Conservation (phyloP, 2,888 invertebrate genomes). For the Cheilosia scutellata region DNA sequence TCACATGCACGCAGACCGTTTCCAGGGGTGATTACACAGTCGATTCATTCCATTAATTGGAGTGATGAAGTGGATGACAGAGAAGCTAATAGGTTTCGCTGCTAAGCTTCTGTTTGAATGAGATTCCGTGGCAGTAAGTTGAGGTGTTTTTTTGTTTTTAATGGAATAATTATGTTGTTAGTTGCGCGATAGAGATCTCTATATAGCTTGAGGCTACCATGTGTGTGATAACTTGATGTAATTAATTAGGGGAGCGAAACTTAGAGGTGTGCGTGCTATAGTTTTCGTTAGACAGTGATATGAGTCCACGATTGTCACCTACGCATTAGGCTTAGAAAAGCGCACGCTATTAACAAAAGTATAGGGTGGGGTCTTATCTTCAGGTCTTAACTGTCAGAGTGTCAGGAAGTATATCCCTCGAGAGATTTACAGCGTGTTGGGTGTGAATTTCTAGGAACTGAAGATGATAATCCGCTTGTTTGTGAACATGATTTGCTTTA, state of each 20-base stretch:
- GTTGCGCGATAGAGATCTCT: constrained; percentile 49
- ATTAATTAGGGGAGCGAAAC: constrained; percentile 45
- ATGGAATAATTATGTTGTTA: constrained; percentile 60
- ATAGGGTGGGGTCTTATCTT: neutral
- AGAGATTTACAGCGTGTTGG: neutral
- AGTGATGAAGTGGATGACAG: constrained; percentile 64
- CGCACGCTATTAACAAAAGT: neutral
- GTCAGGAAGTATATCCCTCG: no score
- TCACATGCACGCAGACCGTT: constrained; percentile 30
- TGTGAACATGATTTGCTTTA: neutral
- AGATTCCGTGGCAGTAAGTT: constrained; percentile 5
- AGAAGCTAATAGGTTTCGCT: constrained; percentile 50
- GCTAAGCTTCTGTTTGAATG: constrained; percentile 37
- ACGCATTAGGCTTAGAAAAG: constrained; percentile 12
- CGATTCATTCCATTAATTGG: constrained; percentile 61
- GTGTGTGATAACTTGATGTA: constrained; percentile 12
- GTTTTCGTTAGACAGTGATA: neutral
- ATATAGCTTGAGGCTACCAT: constrained; percentile 28
- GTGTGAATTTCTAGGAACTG: constrained; percentile 10
- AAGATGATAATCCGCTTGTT: neutral
- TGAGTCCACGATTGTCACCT: constrained; percentile 47
- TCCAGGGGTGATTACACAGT: constrained; percentile 61
- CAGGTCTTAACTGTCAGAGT: neutral
- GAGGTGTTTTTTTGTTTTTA: constrained; percentile 29
- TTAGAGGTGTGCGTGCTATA: constrained; percentile 14